These are phyloP conservation scores for Meteorus colon DNA, from an alignment of 2,888 invertebrate genomes.

Conservation along the genomic window DNA sequence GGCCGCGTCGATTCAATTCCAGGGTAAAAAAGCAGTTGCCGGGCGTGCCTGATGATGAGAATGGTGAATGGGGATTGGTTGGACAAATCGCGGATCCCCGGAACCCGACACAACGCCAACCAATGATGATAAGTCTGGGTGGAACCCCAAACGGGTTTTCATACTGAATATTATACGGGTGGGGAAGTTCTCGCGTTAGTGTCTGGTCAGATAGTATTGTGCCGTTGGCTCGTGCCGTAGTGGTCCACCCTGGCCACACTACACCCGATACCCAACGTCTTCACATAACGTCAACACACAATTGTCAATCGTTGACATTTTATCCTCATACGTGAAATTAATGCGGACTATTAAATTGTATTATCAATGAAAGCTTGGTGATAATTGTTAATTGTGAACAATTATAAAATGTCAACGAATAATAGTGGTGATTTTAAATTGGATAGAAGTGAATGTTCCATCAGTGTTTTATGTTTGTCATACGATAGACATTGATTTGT, in stretches of 20 bases:
- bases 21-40: constrained; percentile 63
- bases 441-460: constrained; percentile 6
- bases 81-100: constrained; percentile 47
- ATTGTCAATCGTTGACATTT: constrained; percentile 5
- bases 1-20: constrained; percentile 71
- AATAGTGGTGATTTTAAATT: neutral
- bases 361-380: neutral
- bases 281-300: constrained; percentile 26
- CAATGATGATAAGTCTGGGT: constrained; percentile 65
- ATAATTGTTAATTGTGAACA: neutral
- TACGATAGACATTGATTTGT: neutral
- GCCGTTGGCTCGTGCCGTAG: constrained; percentile 72
- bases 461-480: neutral
- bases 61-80: constrained; percentile 48
- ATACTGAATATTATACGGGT: constrained; percentile 53
- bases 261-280: constrained; percentile 57
- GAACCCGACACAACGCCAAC: constrained; percentile 52
- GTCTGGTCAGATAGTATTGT: constrained; percentile 71
- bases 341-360: neutral
- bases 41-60: constrained; percentile 59
- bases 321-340: neutral
- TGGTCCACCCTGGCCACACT: constrained; percentile 64
- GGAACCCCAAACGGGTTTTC: constrained; percentile 65
- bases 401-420: neutral
- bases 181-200: constrained; percentile 66